phyloP scores from a whole-genome alignment of 1,140 invertebrate species.

The Triops cancriformis region DNA sequence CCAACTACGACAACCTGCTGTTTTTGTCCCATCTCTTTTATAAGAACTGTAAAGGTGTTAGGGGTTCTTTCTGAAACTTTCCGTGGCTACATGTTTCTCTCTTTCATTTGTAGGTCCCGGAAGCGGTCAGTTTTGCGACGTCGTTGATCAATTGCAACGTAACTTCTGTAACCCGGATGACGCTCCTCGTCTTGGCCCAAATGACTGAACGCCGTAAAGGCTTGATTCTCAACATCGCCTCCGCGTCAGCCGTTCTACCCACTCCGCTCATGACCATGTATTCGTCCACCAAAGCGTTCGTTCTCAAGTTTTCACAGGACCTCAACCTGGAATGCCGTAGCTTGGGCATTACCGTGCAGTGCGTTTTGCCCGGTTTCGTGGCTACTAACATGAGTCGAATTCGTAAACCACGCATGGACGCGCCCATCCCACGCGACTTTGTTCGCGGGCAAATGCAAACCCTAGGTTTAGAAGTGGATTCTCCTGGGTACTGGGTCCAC shows the following conservation, averaged over 20 bases:
- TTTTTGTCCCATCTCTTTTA: background rate
- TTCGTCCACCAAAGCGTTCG: conserved; percentile 59
- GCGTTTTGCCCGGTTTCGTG: conserved; percentile 77
- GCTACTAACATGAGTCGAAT: conserved; percentile 90
- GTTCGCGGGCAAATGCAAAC: conserved; percentile 66
- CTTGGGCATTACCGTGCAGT: conserved; percentile 73
- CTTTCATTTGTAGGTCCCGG: conserved; percentile 18
- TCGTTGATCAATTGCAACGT: conserved; percentile 60
- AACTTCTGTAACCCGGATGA: conserved; percentile 70
- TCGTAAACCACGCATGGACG: conserved; percentile 63
- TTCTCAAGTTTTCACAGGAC: conserved; percentile 73
- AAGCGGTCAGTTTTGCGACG: conserved; percentile 22
- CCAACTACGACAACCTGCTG: background rate
- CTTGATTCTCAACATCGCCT: conserved; percentile 86
- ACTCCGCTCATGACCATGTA: conserved; percentile 79
- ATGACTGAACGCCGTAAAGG: conserved; percentile 80
- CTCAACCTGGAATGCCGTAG: conserved; percentile 68
- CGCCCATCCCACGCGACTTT: conserved; percentile 66
- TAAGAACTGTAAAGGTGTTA: background rate
- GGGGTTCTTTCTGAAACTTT: background rate
- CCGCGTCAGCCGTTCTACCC: conserved; percentile 67
- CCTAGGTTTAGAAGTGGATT: conserved; percentile 60
- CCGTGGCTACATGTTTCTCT: background rate
- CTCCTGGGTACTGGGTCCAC: conserved; percentile 58
- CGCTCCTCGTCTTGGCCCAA: conserved; percentile 68